Evolutionary conservation across 1,140 invertebrate species (phyloP).

Genomic region (Camponotus floridanus): DNA sequence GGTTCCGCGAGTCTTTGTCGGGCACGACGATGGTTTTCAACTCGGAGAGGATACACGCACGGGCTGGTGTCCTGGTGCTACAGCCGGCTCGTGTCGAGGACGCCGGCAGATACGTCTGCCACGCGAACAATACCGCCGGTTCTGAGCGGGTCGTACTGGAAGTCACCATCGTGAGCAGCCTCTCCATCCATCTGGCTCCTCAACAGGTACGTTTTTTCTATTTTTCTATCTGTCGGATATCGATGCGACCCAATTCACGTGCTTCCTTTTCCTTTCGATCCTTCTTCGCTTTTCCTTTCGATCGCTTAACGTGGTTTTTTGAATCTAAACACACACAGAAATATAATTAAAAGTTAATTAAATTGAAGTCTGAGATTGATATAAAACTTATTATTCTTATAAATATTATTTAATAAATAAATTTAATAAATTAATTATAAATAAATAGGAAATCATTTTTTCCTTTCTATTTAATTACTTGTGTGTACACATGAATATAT

Average conservation of each 20-base stretch:
- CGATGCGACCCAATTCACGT: constrained; percentile 16
- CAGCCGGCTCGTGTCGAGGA: constrained; percentile 90
- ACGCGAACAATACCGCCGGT: constrained; percentile 95
- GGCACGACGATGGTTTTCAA: constrained; percentile 82
- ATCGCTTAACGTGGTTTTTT: background rate
- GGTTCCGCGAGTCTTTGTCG: constrained; percentile 84
- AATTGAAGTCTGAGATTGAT: background rate
- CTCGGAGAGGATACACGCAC: constrained; percentile 85
- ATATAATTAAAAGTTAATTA: constrained; percentile 5
- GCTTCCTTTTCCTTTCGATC: background rate
- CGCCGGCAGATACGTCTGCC: constrained; percentile 93
- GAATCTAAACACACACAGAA: background rate
- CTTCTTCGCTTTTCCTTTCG: background rate
- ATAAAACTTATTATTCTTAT: background rate
- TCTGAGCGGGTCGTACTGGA: constrained; percentile 94
- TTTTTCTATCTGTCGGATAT: constrained; percentile 12
- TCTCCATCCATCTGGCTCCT: constrained; percentile 83
- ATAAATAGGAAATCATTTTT: background rate
- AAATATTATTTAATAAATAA: too few relatives aligned
- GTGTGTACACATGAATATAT: background rate
- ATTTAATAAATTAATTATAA: background rate
- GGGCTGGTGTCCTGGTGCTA: constrained; percentile 89
- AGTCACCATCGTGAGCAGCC: constrained; percentile 88
- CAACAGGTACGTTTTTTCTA: constrained; percentile 85
- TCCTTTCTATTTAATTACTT: background rate